A percentile compares a stretch with the other conserved stretches of the same genome.
Conservation (phyloP, 2,888 invertebrate species). For the Coenonympha glycerion region DNA sequence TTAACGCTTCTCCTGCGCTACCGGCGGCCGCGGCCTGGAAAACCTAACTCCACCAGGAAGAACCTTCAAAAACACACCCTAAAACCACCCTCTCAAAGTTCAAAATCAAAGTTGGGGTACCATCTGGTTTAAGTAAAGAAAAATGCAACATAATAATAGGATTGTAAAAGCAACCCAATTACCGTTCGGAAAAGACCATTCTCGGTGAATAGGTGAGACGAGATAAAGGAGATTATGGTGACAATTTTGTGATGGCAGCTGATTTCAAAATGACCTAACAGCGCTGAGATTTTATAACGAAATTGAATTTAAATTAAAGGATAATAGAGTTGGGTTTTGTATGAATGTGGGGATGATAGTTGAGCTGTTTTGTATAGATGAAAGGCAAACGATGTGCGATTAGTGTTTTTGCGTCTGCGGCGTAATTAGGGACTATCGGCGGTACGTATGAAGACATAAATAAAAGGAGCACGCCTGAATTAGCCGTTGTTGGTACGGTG, state of each 20-base stretch:
- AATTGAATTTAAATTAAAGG: not conserved
- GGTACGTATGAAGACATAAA: slow-evolving; percentile 75
- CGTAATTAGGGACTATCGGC: slow-evolving; percentile 75
- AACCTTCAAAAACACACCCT: slow-evolving; percentile 22
- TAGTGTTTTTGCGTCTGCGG: slow-evolving; percentile 69
- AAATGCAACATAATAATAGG: slow-evolving; percentile 20
- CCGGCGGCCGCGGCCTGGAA: slow-evolving; percentile 32
- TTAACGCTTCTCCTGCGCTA: slow-evolving; percentile 64
- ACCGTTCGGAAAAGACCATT: slow-evolving; percentile 26
- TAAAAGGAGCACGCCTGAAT: slow-evolving; percentile 64
- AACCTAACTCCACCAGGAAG: slow-evolving; percentile 32
- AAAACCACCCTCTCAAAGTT: slow-evolving; percentile 8
- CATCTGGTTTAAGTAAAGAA: slow-evolving; percentile 1
- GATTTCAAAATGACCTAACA: slow-evolving; percentile 22
- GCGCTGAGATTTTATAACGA: not conserved
- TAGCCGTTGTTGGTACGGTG: slow-evolving; percentile 41
- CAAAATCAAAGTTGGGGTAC: not conserved
- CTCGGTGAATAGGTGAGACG: slow-evolving; percentile 23
- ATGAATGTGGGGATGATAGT: not conserved
- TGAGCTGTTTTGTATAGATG: slow-evolving; percentile 14
- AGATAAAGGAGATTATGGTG: slow-evolving; percentile 26
- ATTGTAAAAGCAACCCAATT: slow-evolving; percentile 22
- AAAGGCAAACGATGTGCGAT: slow-evolving; percentile 57
- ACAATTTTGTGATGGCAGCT: slow-evolving; percentile 27
- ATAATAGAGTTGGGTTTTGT: slow-evolving; percentile 3